Conservation (phyloP, 1,140 invertebrate genomes). For the Babylonia areolata region DNA sequence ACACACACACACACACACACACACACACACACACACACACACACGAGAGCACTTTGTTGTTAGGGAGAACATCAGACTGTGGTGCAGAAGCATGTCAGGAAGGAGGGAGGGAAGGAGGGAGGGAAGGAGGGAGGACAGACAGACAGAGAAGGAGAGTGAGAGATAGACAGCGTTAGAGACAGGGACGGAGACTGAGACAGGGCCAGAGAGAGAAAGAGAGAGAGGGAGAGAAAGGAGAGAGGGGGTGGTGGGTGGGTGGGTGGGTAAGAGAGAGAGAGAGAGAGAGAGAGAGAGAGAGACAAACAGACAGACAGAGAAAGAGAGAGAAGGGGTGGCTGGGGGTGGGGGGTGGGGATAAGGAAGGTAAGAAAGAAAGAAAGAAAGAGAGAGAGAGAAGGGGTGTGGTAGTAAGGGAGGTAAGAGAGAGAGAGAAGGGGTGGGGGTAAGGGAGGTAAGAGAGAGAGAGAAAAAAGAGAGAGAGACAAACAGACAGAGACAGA, state of each 20-base stretch:
- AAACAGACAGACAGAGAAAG: constrained; percentile 21
- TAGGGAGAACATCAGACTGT: too few relatives aligned
- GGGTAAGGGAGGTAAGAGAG: too few relatives aligned
- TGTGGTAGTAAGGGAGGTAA: neutral
- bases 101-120: neutral
- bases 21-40: too few relatives aligned
- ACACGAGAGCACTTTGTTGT: too few relatives aligned
- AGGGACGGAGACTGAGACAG: neutral
- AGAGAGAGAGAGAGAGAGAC: constrained; percentile 32
- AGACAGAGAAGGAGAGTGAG: neutral
- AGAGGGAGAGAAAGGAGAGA: neutral
- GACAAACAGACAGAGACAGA: constrained; percentile 9
- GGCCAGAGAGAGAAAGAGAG: constrained; percentile 16
- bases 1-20: too few relatives aligned
- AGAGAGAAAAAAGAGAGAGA: too few relatives aligned
- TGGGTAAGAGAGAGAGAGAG: constrained; percentile 11
- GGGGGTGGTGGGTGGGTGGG: neutral
- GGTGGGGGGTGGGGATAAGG: neutral
- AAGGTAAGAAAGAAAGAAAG: neutral
- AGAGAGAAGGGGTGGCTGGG: neutral
- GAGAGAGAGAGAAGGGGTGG: neutral
- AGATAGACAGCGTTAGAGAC: neutral
- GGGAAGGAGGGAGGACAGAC: neutral
- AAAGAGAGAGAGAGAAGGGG: constrained; percentile 3
- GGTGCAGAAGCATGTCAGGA: too few relatives aligned